Evolutionary conservation across 2,888 invertebrate species (phyloP), one percentile per base, ranked within the genome.

Genomic region (Melipona bicolor): DNA sequence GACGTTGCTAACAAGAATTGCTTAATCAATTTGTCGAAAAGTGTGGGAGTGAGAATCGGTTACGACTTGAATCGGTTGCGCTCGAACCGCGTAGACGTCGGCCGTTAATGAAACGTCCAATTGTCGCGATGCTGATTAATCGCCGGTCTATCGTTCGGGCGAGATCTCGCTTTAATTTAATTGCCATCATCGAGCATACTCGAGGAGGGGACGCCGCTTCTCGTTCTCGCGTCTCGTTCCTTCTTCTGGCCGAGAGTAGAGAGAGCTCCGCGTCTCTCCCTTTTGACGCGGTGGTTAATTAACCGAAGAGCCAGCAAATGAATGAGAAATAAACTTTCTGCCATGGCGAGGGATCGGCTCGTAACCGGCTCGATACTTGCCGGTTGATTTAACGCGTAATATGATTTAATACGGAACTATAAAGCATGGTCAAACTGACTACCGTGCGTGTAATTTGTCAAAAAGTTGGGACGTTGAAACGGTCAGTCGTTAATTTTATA

Each of bases 41-140:
- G 64, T 56, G 32, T 27, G 32, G 15, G 36, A 50, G 62, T n/a
- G 64, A 59, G 59, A 43, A 24, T 65, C 64, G 75, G 65, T 77
- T 43, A 73, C 6, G n/a, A 67, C 59, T 76, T 69, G 65, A 64
- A 27, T 59, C 13, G 59, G 50, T 43, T 43, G 13, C 50, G n/a
- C 43, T 49, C 21, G 49, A 27, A 27, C 50, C 13, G 67, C 21
- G 52, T 43, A 43, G 43, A 32, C 72, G 52, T 49, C 15, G 43
- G 80, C 87, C 89, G 90, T 92, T 93, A 92, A 92, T 92, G 91
- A 92, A 92, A 92, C 91, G 91, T 92, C 92, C 90, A 88, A 92
- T 92, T 91, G 92, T 92, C 92, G 88, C 89, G 89, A 87, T 86
- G 86, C 91, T 92, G 93, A 93, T 93, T 92, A 93, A 93, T 93